Evolutionary conservation across 2,113 vertebrate species (phyloP).

Genomic region (Catharus minimus): DNA sequence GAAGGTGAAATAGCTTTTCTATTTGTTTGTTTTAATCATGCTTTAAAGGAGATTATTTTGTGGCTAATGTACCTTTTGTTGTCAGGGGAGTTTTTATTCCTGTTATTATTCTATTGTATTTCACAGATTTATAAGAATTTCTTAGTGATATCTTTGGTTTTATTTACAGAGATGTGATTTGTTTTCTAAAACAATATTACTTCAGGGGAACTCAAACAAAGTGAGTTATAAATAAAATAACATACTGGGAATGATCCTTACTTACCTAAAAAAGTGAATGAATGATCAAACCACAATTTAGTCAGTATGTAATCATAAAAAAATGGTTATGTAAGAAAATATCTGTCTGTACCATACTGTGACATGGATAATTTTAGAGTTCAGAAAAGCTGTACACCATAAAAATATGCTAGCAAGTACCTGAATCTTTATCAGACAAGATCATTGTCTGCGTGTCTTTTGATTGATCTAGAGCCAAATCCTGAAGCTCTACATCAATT

Average conservation of each 20-base stretch:
- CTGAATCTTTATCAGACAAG: background rate
- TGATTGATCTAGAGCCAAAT: constrained; percentile 2
- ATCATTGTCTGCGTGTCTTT: background rate
- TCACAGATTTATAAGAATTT: background rate
- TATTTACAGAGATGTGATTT: background rate
- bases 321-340: background rate
- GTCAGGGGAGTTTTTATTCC: background rate
- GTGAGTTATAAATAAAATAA: background rate
- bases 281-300: background rate
- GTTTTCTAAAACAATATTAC: background rate
- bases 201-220: background rate
- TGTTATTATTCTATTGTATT: background rate
- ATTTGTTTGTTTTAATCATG: background rate
- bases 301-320: background rate
- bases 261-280: background rate
- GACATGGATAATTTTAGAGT: background rate
- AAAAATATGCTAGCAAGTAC: background rate
- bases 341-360: background rate
- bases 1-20: background rate
- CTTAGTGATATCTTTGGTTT: background rate
- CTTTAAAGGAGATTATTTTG: background rate
- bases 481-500: background rate
- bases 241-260: background rate
- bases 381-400: background rate
- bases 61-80: background rate